Base-by-base conservation (phyloP, 1,140 invertebrate genomes). In the Oryctes rhinoceros region DNA sequence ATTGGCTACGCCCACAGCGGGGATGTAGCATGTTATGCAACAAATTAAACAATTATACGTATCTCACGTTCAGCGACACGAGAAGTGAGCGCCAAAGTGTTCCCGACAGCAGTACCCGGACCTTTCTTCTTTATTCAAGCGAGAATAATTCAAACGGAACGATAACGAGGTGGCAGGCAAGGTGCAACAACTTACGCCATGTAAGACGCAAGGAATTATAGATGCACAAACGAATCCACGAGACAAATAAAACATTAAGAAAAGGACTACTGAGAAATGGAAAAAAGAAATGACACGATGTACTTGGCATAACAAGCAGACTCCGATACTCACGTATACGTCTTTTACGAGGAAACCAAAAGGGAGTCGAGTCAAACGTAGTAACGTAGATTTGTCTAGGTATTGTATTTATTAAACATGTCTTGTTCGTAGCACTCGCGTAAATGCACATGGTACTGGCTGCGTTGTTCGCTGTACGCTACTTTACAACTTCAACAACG, bases 11-110 rank as follows among this genome's bases (percentile, higher is more conserved):
- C 20, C 65, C 20, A 13, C 65, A 24, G 5, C 65, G 24, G 24
- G 35, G 24, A 71, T 71, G 65, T 24, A 71, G 65, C 20, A 35
- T 30, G 20, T 71, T 71, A 71, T 24, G 65, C 20, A 71, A 71
- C 65, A 24, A 71, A 71, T 71, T 71, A 71, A 71, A 71, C 35
- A 71, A 71, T 71, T 71, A 71, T 71, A 24, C 20, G 24, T 71
- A 71, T 24, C 35, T 71, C 65, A 71, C 65, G 24, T 71, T 71
- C 20, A 71, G 65, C 20, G 13, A 71, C 65, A 71, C 65, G 7
- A 71, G 35, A 71, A 71, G 9, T 9, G 65, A 71, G 35, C 65
- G 5, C 20, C 15, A 37, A 30, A 30, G 10, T 3, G 20, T 30
- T 30, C 18, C 10, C 53, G 53, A 59, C 53, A 18, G 65, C 65